Evolutionary conservation across 2,888 invertebrate species (phyloP), one percentile per base, ranked within the genome.

Genomic region (Tachystola acroxantha): DNA sequence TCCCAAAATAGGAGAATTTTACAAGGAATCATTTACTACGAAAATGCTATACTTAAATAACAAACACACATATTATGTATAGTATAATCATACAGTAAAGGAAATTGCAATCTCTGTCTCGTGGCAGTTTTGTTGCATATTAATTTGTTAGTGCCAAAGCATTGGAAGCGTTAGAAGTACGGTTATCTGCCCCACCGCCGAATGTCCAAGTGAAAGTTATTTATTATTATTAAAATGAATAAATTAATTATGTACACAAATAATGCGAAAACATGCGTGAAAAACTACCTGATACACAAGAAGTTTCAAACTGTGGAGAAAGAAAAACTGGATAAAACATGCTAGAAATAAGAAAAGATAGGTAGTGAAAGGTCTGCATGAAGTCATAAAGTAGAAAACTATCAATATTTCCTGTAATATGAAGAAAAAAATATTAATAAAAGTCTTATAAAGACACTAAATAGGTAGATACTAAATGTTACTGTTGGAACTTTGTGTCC

Each of bases 351-450:
- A 75, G 74, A 65, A 74, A 70, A 72, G 73, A 74, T 3, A 16
- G 6, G 6, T 56, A 72, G 76, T 68, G 57, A 78, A 66, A 73
- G 75, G 77, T 70, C 76, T 67, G 80, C 80, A 74, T 80, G 75
- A 81, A 82, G 72, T 69, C 77, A 73, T 73, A 78, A 68, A 76
- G 77, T 77, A 81, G 70, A 71, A 76, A 39, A 78, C 73, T 80
- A 82, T 82, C 77, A 79, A 80, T 63, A 78, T 66, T 69, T 88
- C 88, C 88, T 88, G 88, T 68, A 88, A 88, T 85, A 80, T 71
- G 76, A 88, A 81, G 88, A 87, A 79, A 68, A 24, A 66, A 73
- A 74, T 72, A 85, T 85, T 85, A 88, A 69, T 84, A 76, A 78
- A 73, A 73, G 69, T 73, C 64, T 63, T 73, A 74, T 59, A 73